These are phyloP conservation scores for Ondatra zibethicus DNA, from an alignment of 2,113 vertebrate species.

Conservation along the genomic window DNA sequence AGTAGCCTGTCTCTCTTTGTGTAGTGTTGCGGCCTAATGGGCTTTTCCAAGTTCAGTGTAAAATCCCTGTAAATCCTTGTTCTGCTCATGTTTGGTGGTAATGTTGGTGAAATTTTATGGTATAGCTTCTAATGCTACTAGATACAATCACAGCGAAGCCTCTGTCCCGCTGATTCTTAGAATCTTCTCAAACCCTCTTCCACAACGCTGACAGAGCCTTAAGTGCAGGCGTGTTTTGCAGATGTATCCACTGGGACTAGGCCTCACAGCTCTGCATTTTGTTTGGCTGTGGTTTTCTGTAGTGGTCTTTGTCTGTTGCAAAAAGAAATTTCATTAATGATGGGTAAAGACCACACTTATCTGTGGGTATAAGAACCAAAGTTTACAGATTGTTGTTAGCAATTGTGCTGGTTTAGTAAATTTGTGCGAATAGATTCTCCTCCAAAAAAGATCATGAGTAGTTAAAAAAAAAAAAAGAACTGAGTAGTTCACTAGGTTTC, in stretches of 20 bases:
- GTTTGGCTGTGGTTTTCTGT: not conserved
- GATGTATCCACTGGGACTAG: not conserved
- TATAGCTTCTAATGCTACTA: not conserved
- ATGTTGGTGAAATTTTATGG: not conserved
- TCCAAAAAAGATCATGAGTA: not conserved
- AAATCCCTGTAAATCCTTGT: not conserved
- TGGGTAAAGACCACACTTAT: not conserved
- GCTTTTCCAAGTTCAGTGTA: not conserved
- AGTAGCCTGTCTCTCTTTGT: not conserved
- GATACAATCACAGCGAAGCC: not conserved
- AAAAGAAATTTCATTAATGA: not conserved
- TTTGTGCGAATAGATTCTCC: not conserved
- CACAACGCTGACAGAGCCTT: not conserved
- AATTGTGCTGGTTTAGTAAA: not conserved
- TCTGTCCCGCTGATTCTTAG: not conserved
- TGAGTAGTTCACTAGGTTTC: not conserved
- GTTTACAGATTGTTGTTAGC: not conserved
- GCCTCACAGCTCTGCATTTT: not conserved
- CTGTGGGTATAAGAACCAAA: not conserved
- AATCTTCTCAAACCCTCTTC: not conserved
- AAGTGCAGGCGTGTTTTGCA: no score
- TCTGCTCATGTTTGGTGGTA: not conserved
- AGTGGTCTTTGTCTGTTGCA: not conserved
- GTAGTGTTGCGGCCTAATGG: not conserved
- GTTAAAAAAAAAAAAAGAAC: no score